phyloP scores from a whole-genome alignment of 2,113 vertebrate species.

The Pygoscelis antarcticus region DNA sequence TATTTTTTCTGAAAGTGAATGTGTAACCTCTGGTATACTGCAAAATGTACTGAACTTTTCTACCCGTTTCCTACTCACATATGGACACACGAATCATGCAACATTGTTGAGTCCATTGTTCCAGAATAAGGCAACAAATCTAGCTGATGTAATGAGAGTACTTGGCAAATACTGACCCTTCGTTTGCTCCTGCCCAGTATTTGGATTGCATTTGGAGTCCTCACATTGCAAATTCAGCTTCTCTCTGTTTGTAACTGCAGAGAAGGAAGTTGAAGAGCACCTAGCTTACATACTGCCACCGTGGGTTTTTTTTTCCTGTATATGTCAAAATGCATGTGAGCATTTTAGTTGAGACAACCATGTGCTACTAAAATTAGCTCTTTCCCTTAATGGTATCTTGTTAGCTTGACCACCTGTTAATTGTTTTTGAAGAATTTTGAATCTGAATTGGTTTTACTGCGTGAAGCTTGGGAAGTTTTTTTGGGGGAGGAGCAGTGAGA shows the following conservation, averaged over 20 bases:
- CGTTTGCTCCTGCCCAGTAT: not conserved
- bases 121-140: not conserved
- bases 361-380: conserved; percentile 8
- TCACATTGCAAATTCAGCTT: not conserved
- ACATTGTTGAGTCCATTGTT: not conserved
- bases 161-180: not conserved
- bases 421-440: conserved; percentile 44
- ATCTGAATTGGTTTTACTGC: conserved; percentile 24
- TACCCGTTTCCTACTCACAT: not conserved
- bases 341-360: not conserved
- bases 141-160: not conserved
- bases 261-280: not conserved
- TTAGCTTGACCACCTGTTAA: conserved; percentile 16
- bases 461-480: not conserved
- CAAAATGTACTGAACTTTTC: not conserved
- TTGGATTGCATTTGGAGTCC: not conserved
- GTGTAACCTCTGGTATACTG: not conserved
- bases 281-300: not conserved
- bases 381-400: not conserved
- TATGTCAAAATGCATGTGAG: not conserved
- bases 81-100: not conserved
- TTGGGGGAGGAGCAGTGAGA: not conserved
- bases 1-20: not conserved
- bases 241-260: not conserved
- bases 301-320: not conserved